Base-by-base conservation (phyloP, 2,888 invertebrate species). In the Amiota mariae region DNA sequence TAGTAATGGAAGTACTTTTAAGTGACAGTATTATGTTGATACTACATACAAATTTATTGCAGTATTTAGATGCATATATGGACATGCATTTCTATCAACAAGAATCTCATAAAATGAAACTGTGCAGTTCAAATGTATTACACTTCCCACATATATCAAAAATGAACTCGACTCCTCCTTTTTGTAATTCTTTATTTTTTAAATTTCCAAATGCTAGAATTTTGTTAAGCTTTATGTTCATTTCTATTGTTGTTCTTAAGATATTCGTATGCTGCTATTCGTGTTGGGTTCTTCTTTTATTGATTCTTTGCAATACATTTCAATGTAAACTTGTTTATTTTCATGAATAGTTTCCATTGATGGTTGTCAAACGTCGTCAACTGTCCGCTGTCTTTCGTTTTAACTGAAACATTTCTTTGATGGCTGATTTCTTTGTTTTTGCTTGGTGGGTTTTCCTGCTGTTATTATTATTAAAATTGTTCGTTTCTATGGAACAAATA, bases 251-350 rank as follows among this genome's bases (percentile, higher is more conserved):
- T n/a, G 54, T 63, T 24, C 24, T 68, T 68, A 54, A 24, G 67
- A 51, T 13, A 6, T 11, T 1, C 18, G n/a, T n/a, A n/a, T 11
- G 51, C 36, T 75, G 77, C 72, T 77, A 77, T 78, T 75, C n/a
- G 11, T 54, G 12, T 47, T 57, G n/a, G n/a, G 47, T 84, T 78
- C 61, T 75, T 77, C 67, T 76, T 85, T 80, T 75, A 78, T 24
- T 24, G 24, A 24, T 80, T 67, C 61, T 73, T 47, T 67, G 59
- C 57, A 49, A 63, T 57, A 70, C 76, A 77, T 76, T 75, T 82
- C 81, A 79, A 83, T 79, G 81, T 82, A 80, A 82, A 82, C 84
- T 82, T 80, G 76, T 79, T 77, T 74, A 79, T 80, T 73, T 77
- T 20, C 36, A 24, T 54, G 18, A 57, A 57, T 6, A 57, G 4